A percentile compares a stretch with the other conserved stretches of the same genome.
Evolutionary conservation across 1,140 invertebrate genomes (phyloP).

Genomic region (Drosophila miranda): DNA sequence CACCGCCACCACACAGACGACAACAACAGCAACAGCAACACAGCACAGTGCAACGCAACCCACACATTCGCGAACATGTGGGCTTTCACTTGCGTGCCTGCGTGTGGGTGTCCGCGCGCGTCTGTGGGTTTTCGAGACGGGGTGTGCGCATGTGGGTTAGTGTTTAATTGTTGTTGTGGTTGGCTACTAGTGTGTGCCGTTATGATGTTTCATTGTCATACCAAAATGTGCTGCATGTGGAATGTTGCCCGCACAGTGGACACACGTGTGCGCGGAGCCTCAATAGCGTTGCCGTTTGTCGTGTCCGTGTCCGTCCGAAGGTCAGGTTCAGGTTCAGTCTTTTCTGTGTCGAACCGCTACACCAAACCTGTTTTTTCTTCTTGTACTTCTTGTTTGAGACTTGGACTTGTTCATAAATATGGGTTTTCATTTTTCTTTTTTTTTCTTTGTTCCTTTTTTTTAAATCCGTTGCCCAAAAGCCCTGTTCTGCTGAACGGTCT

Average conservation of each 20-base stretch:
- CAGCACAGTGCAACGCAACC: constrained; percentile 45
- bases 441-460: neutral
- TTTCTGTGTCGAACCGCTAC: too few relatives aligned
- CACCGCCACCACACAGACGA: constrained; percentile 33
- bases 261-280: too few relatives aligned
- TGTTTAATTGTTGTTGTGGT: constrained; percentile 16
- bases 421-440: neutral
- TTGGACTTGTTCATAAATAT: neutral
- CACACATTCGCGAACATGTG: constrained; percentile 1
- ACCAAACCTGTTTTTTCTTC: neutral
- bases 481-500: constrained; percentile 6
- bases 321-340: too few relatives aligned
- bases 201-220: neutral
- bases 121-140: constrained; percentile 16
- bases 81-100: constrained; percentile 11
- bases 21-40: constrained; percentile 23
- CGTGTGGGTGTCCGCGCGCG: constrained; percentile 13
- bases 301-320: too few relatives aligned
- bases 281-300: too few relatives aligned
- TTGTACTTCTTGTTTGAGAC: constrained; percentile 14
- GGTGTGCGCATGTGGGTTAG: constrained; percentile 31
- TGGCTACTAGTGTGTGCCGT: neutral
- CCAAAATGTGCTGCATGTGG: too few relatives aligned
- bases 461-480: constrained; percentile 5
- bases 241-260: too few relatives aligned